A percentile compares a stretch with the other conserved stretches of the same genome.
Conservation (phyloP, 2,797 vertebrate genomes). For the Malacoraja senta region DNA sequence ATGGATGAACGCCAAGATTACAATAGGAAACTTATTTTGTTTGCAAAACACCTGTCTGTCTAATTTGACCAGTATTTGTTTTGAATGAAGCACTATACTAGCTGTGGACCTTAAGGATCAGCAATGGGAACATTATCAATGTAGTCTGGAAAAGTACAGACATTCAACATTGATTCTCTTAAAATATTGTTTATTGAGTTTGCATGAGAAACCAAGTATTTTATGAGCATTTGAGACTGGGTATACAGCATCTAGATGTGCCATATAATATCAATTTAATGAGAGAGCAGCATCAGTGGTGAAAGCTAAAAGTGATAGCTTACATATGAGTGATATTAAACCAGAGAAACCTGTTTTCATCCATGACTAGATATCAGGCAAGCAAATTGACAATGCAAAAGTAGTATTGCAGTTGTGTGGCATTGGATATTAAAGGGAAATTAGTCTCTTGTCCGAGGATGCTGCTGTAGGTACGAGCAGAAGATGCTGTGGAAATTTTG, state of each 20-base stretch:
- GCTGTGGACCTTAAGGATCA: neutral
- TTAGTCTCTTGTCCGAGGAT: neutral
- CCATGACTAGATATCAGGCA: neutral
- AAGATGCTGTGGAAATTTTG: neutral
- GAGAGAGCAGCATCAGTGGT: neutral
- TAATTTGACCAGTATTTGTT: neutral
- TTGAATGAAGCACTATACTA: neutral
- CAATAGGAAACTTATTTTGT: neutral
- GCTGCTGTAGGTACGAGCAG: neutral
- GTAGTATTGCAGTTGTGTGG: neutral
- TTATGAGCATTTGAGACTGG: neutral
- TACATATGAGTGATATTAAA: neutral
- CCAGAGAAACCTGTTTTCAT: neutral
- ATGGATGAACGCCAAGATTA: neutral
- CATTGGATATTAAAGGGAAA: neutral
- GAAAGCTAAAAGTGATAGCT: neutral
- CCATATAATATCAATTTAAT: neutral
- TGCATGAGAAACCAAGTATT: too few species aligned
- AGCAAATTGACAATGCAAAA: neutral
- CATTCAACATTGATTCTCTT: neutral
- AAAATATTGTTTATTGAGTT: neutral
- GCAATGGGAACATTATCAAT: neutral
- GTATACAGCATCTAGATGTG: neutral
- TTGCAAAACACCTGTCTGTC: neutral
- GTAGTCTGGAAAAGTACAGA: neutral